These are phyloP conservation scores for Acheta domesticus DNA, from an alignment of 2,888 invertebrate genomes.

Conservation along the genomic window DNA sequence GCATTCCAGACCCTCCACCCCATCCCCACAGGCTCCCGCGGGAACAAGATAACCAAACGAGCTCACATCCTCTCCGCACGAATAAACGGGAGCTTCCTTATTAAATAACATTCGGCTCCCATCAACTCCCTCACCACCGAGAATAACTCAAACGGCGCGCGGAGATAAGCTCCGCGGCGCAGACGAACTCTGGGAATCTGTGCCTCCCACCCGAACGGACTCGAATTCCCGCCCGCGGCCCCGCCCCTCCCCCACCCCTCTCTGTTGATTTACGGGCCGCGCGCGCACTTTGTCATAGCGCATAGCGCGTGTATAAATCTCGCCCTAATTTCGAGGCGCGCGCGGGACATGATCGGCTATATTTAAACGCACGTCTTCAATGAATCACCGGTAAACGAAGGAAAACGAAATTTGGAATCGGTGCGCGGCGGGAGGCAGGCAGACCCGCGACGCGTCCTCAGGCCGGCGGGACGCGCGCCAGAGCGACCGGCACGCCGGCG, in stretches of 20 bases:
- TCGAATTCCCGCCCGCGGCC: neutral
- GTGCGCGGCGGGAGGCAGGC: neutral
- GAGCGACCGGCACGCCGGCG: neutral
- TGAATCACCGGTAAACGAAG: neutral
- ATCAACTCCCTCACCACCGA: neutral
- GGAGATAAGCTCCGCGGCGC: neutral
- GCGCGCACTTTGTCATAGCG: neutral
- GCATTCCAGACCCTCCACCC: neutral
- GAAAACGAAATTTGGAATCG: slow-evolving; percentile 7
- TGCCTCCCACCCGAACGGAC: neutral
- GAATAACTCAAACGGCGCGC: neutral
- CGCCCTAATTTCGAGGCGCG: neutral
- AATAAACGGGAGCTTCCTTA: slow-evolving; percentile 10
- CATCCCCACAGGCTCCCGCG: neutral
- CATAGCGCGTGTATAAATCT: neutral
- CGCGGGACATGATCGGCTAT: neutral
- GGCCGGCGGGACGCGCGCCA: neutral
- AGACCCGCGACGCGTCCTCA: neutral
- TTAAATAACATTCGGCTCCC: neutral
- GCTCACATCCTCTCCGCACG: neutral
- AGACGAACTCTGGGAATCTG: neutral
- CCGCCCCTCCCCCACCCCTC: neutral
- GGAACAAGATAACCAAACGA: neutral
- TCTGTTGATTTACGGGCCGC: neutral
- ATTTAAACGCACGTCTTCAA: neutral